Percentiles rank a stretch among this genome's conserved stretches.
Evolutionary conservation across 2,888 invertebrate genomes (phyloP).

Genomic region (Eupithecia exiguata): DNA sequence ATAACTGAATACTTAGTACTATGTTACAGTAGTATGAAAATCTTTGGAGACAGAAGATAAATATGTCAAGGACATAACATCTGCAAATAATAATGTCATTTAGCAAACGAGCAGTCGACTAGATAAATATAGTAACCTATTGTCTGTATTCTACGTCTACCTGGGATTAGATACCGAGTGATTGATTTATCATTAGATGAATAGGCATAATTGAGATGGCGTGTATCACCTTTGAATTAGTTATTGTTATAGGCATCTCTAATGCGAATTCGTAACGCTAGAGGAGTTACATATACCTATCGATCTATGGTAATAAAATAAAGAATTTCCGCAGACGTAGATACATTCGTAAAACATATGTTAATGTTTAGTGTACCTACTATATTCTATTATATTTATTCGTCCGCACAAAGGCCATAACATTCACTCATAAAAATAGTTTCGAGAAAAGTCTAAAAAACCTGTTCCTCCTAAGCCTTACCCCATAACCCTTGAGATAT

Average conservation of each 20-base stretch:
- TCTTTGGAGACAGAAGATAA: neutral
- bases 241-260: neutral
- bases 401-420: too few relatives aligned
- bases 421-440: too few relatives aligned
- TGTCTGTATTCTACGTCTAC: neutral
- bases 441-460: too few relatives aligned
- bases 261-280: neutral
- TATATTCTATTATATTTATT: too few relatives aligned
- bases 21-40: neutral
- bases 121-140: neutral
- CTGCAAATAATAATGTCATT: neutral
- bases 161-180: neutral
- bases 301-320: neutral
- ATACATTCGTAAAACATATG: too few relatives aligned
- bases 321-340: neutral
- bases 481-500: too few relatives aligned
- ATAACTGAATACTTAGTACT: neutral
- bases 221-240: neutral
- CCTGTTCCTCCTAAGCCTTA: too few relatives aligned
- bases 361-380: too few relatives aligned
- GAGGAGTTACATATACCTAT: neutral
- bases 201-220: neutral
- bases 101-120: neutral
- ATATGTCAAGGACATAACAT: neutral
- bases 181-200: neutral